These are phyloP conservation scores for Cardiocondyla obscurior DNA, from an alignment of 1,140 invertebrate species.

Conservation along the genomic window DNA sequence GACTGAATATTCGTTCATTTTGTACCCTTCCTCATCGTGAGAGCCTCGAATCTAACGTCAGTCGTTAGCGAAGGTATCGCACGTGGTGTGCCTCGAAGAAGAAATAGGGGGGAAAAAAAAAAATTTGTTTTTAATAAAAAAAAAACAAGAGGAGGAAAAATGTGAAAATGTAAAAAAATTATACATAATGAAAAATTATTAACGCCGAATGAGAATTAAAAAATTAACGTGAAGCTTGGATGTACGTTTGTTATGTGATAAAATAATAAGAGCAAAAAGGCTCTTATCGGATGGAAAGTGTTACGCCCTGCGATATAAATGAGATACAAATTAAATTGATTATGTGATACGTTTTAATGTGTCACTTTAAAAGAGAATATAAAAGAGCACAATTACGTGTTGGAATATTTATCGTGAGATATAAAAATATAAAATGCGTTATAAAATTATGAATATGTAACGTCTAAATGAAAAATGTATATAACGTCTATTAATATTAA, in stretches of 20 bases:
- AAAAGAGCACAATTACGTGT: background rate
- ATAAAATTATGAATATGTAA: slow-evolving; percentile 6
- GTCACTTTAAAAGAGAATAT: background rate
- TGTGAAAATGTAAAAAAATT: background rate
- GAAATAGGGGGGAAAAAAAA: background rate
- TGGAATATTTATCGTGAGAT: background rate
- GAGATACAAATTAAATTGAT: background rate
- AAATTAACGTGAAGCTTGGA: background rate
- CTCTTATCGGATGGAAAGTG: background rate
- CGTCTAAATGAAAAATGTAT: background rate
- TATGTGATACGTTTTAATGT: background rate
- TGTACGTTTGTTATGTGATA: background rate
- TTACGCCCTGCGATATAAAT: background rate
- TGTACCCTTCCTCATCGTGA: slow-evolving; percentile 31
- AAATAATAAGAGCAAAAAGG: background rate
- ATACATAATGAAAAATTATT: background rate
- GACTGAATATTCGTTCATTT: slow-evolving; percentile 65
- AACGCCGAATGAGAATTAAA: background rate
- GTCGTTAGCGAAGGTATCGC: slow-evolving; percentile 12
- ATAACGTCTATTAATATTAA: slow-evolving; percentile 1
- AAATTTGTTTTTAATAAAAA: too few relatives aligned
- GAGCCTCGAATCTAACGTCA: slow-evolving; percentile 21
- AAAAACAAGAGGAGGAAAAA: too few relatives aligned
- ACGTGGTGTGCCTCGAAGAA: slow-evolving; percentile 13
- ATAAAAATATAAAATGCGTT: background rate